Evolutionary conservation across 2,113 vertebrate species (phyloP).

Genomic region (Arvicanthis niloticus): DNA sequence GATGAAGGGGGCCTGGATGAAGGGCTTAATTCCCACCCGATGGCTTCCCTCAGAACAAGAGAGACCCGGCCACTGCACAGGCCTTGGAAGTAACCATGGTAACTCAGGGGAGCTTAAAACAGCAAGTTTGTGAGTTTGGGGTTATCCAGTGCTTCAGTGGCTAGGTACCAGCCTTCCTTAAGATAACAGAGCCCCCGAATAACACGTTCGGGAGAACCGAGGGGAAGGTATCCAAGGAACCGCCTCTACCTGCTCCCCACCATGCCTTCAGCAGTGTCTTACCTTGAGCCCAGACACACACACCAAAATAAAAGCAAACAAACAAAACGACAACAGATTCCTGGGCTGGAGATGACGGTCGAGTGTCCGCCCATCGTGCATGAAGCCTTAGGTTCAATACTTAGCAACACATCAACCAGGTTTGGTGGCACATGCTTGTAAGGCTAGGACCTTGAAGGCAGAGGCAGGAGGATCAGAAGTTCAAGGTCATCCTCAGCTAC

Average conservation of each 20-base stretch:
- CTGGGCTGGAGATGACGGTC: not conserved
- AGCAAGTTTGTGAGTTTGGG: constrained; percentile 73
- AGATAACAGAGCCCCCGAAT: constrained; percentile 78
- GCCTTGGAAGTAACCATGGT: constrained; percentile 87
- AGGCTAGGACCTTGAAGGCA: not conserved
- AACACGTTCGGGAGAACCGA: constrained; percentile 64
- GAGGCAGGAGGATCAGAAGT: not conserved
- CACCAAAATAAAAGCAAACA: not conserved
- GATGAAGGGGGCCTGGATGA: constrained; percentile 47
- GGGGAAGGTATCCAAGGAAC: constrained; percentile 78
- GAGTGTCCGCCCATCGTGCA: not conserved
- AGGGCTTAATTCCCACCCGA: constrained; percentile 75
- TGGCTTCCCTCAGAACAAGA: constrained; percentile 77
- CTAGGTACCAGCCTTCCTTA: not conserved
- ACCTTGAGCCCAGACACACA: not conserved
- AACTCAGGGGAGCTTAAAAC: constrained; percentile 86
- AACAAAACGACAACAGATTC: not conserved
- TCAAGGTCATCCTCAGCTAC: not conserved
- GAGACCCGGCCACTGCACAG: constrained; percentile 77
- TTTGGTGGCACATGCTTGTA: not conserved
- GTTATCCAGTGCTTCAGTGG: not conserved
- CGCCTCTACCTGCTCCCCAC: constrained; percentile 74
- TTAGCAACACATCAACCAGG: not conserved
- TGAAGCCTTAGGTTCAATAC: not conserved
- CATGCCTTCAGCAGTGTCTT: constrained; percentile 60